Evolutionary conservation across 2,797 vertebrate genomes (phyloP).

Genomic region (Phaenicophaeus curvirostris): DNA sequence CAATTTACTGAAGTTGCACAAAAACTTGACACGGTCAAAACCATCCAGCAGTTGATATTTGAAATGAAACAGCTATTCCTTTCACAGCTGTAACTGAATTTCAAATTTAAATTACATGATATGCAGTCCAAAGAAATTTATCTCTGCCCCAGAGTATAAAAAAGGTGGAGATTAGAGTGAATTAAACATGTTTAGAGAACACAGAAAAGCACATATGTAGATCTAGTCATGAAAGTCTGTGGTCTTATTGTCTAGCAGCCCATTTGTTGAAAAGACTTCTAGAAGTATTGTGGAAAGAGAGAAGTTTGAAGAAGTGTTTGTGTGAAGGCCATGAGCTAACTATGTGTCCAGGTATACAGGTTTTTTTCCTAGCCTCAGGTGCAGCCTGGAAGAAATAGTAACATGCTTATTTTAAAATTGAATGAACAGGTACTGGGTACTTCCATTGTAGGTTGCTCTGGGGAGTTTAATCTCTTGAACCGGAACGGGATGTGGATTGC

Average conservation of each 20-base stretch:
- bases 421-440: background rate
- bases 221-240: background rate
- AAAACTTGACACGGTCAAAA: background rate
- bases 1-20: background rate
- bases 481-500: background rate
- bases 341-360: background rate
- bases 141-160: background rate
- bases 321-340: background rate
- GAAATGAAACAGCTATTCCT: background rate
- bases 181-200: background rate
- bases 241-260: background rate
- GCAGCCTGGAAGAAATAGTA: background rate
- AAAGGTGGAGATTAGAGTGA: background rate
- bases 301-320: background rate
- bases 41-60: background rate
- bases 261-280: background rate
- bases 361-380: background rate
- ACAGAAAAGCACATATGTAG: background rate
- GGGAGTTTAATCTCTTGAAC: background rate
- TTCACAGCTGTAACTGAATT: background rate
- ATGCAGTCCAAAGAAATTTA: background rate
- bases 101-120: background rate
- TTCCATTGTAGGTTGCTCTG: background rate
- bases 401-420: background rate
- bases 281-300: background rate